These are phyloP conservation scores for Protomyctophum bolini DNA, from an alignment of 2,113 vertebrate genomes.

Conservation along the genomic window DNA sequence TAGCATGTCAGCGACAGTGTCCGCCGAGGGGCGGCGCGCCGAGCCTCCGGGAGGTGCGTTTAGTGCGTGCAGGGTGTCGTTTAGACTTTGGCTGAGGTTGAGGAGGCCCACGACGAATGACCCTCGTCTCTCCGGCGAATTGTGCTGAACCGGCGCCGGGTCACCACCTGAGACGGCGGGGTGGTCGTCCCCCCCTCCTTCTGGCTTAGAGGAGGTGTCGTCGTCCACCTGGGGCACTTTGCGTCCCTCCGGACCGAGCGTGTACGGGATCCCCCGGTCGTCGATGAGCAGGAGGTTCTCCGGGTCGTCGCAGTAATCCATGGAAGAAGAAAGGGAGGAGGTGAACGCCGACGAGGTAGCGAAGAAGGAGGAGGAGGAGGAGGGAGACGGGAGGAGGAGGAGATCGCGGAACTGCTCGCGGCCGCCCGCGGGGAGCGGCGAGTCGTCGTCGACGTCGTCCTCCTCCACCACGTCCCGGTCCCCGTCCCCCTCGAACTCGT, in stretches of 20 bases:
- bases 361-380: slow-evolving; percentile 49
- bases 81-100: slow-evolving; percentile 47
- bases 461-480: slow-evolving; percentile 74
- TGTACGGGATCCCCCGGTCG: slow-evolving; percentile 81
- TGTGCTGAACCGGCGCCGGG: slow-evolving; percentile 2
- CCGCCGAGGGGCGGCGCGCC: slow-evolving; percentile 4
- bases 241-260: slow-evolving; percentile 72
- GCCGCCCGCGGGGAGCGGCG: slow-evolving; percentile 1
- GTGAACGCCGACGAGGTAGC: slow-evolving; percentile 50
- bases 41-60: slow-evolving; percentile 34
- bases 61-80: slow-evolving; percentile 26
- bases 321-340: slow-evolving; percentile 41
- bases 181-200: slow-evolving; percentile 7
- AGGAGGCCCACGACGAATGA: slow-evolving; percentile 13
- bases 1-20: slow-evolving; percentile 29
- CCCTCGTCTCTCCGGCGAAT: slow-evolving; percentile 23
- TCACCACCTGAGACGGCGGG: slow-evolving; percentile 19
- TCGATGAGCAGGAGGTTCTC: slow-evolving; percentile 78
- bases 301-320: slow-evolving; percentile 57
- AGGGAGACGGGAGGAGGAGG: slow-evolving; percentile 46
- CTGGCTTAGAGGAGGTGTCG: slow-evolving; percentile 31
- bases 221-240: slow-evolving; percentile 75
- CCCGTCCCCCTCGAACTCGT: slow-evolving; percentile 78
- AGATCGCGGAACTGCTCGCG: slow-evolving; percentile 4
- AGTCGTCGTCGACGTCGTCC: slow-evolving; percentile 49